Conservation (phyloP, 2,888 invertebrate genomes). For the Eupithecia tripunctaria region DNA sequence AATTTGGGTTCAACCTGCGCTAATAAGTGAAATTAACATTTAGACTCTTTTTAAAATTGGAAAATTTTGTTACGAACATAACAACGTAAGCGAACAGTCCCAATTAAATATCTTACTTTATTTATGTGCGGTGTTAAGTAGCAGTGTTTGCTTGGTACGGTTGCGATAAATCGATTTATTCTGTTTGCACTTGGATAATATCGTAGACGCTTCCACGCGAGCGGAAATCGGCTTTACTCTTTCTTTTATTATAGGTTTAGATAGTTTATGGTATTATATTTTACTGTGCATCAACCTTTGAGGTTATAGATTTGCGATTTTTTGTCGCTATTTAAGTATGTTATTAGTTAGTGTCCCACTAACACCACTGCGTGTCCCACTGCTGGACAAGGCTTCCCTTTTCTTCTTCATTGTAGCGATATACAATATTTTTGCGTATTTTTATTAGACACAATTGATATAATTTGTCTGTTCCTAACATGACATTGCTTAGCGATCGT, state of each 20-base stretch:
- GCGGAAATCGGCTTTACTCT: conserved; percentile 31
- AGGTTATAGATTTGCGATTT: not conserved
- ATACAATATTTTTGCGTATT: no score
- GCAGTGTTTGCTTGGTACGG: conserved; percentile 58
- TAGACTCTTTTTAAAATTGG: not conserved
- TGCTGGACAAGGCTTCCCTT: no score
- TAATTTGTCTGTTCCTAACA: not conserved
- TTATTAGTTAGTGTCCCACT: no score
- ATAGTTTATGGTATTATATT: not conserved
- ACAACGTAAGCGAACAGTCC: conserved; percentile 51
- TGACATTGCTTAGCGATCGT: not conserved
- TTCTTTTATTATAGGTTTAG: conserved; percentile 21
- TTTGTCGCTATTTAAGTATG: not conserved
- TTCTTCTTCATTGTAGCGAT: no score
- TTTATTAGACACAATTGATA: no score
- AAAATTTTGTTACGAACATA: conserved; percentile 42
- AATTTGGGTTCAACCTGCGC: not conserved
- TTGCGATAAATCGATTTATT: conserved; percentile 54
- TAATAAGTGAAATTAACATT: not conserved
- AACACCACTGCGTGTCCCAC: no score
- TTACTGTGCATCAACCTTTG: not conserved
- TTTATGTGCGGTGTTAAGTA: conserved; percentile 59
- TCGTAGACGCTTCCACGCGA: conserved; percentile 37
- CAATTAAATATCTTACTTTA: conserved; percentile 65
- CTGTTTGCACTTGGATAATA: conserved; percentile 52